Evolutionary conservation across 2,888 invertebrate genomes (phyloP).

Genomic region (Laothoe populi): DNA sequence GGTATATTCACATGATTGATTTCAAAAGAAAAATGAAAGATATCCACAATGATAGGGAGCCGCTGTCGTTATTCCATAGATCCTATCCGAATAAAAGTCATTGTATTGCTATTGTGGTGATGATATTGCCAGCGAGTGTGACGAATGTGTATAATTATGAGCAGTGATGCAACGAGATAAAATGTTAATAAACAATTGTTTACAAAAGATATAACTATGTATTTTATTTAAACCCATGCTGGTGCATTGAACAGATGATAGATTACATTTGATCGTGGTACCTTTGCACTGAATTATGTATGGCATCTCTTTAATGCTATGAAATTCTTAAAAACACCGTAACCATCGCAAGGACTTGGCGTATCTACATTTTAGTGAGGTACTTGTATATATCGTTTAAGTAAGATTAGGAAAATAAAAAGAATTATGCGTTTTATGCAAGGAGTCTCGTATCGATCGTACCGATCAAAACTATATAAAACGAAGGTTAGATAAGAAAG

Average conservation of each 20-base stretch:
- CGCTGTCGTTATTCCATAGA: constrained; percentile 74
- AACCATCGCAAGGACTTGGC: too few relatives aligned
- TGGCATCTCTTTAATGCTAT: too few relatives aligned
- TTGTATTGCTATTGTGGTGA: constrained; percentile 74
- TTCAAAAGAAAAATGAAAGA: constrained; percentile 84
- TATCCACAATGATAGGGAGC: constrained; percentile 61
- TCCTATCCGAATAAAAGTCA: constrained; percentile 77
- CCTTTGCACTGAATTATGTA: too few relatives aligned
- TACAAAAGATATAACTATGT: constrained; percentile 78
- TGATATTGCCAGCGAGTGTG: constrained; percentile 71
- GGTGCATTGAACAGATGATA: background rate
- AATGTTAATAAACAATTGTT: constrained; percentile 86
- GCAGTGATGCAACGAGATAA: constrained; percentile 80
- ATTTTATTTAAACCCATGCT: constrained; percentile 59
- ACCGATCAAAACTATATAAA: too few relatives aligned
- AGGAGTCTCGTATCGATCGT: too few relatives aligned
- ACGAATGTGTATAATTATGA: constrained; percentile 74
- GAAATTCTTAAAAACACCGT: too few relatives aligned
- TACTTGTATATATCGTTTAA: too few relatives aligned
- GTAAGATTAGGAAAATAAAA: too few relatives aligned
- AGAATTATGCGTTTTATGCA: too few relatives aligned
- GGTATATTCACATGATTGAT: constrained; percentile 77
- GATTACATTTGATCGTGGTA: background rate
- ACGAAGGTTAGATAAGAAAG: too few relatives aligned
- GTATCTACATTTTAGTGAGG: too few relatives aligned